Evolutionary conservation across 2,888 invertebrate species (phyloP).

Genomic region (Hirtodrosophila trivittata): DNA sequence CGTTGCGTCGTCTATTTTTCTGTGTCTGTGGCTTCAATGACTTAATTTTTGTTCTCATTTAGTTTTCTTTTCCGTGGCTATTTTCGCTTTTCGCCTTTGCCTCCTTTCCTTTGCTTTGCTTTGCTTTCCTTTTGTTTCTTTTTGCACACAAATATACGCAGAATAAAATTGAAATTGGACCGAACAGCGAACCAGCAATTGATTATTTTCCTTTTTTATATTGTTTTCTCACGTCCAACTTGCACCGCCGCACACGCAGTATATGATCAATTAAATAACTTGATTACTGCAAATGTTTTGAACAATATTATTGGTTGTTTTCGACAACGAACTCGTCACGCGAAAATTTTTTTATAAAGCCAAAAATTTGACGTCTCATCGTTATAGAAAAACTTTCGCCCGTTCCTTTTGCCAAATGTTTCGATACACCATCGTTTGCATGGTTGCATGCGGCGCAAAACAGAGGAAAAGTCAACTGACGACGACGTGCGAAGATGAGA

Average conservation of each 20-base stretch:
- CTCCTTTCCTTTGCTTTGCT: conserved; percentile 48
- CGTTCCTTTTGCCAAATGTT: conserved; percentile 62
- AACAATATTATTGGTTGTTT: conserved; percentile 53
- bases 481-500: conserved; percentile 20
- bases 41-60: conserved; percentile 74
- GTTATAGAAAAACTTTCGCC: conserved; percentile 79
- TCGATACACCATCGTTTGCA: conserved; percentile 57
- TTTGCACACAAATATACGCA: conserved; percentile 65
- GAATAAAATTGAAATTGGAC: conserved; percentile 63
- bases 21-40: conserved; percentile 68
- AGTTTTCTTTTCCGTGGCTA: conserved; percentile 61
- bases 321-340: conserved; percentile 71
- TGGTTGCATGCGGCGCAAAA: conserved; percentile 58
- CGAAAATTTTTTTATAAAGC: conserved; percentile 60
- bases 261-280: conserved; percentile 38
- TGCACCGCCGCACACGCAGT: conserved; percentile 59
- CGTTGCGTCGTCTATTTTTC: conserved; percentile 48
- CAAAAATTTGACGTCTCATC: conserved; percentile 80
- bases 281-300: conserved; percentile 52
- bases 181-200: conserved; percentile 57
- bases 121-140: conserved; percentile 37
- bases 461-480: conserved; percentile 34
- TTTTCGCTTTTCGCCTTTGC: conserved; percentile 60
- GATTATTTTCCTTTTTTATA: conserved; percentile 45
- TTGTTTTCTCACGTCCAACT: conserved; percentile 55